Base-by-base conservation (phyloP, 1,140 invertebrate species). In the Meteorus sp. region DNA sequence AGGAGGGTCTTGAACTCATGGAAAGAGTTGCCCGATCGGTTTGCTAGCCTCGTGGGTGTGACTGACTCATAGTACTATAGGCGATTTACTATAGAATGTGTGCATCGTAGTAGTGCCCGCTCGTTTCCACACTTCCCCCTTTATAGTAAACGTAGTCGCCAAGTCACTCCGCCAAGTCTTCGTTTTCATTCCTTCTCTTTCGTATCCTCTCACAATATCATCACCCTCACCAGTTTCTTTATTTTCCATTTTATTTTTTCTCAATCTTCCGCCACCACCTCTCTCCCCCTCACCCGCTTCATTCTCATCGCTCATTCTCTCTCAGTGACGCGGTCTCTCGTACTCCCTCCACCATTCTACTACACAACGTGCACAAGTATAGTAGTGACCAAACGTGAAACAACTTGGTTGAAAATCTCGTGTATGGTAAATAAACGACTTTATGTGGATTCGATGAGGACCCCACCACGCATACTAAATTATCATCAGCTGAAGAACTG, bases 41-140 rank as follows among this genome's bases (percentile, higher is more conserved):
- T 48, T 23, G 35, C n/a, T n/a, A n/a, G n/a, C 4, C 69, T 76
- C 72, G 71, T 77, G 75, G 73, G 75, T 78, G 76, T 76, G 75
- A 78, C 77, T 79, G 74, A 79, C 73, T 78, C 75, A 77, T 78
- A 78, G 72, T 78, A 78, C 72, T 78, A 76, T 72, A 77, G 72
- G 69, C 71, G 73, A 74, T 73, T 77, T 77, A 78, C 75, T 78
- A 77, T 77, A 78, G 71, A 64, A 62, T 66, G 64, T 67, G 69
- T 70, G 70, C 65, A 67, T 59, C 37, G 56, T 67, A 62, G 63
- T 74, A 75, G 53, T 39, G 13, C 9, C n/a, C n/a, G n/a, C n/a
- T n/a, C n/a, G n/a, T n/a, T n/a, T n/a, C n/a, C n/a, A n/a, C n/a
- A n/a, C n/a, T n/a, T 15, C 44, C 52, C 48, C 41, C 22, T 39